Base-by-base conservation (phyloP, 2,113 vertebrate genomes). In the Rallus limicola region DNA sequence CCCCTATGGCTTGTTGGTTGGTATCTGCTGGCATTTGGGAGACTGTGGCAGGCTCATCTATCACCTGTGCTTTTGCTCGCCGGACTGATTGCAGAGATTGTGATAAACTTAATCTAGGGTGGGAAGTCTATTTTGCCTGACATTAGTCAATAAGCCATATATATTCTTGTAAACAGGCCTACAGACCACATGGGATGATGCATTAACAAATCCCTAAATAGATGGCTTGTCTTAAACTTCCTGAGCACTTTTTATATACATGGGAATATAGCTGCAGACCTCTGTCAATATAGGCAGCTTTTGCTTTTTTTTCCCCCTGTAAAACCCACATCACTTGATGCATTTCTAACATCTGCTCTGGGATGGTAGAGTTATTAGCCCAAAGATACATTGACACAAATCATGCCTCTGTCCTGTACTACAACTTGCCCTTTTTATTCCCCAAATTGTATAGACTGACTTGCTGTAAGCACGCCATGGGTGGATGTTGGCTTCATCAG, bases 61-160 rank as follows among this genome's bases (percentile, higher is more conserved):
- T 96, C 85, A 90, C 70, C 65, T 15, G 9, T 56, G 93, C 88
- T 95, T 58, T 78, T 95, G 72, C 65, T 90, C 91, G 55, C 65
- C 53, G 79, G 50, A 63, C 59, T 92, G 92, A 90, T 80, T 90
- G 92, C 65, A 88, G 90, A 93, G 84, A 91, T 70, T 95, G 69
- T 90, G 94, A 96, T 94, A 79, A 92, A 93, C 86, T 93, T 86
- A 86, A 90, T 95, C 92, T 90, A 44, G 77, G 67, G 20, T 82
- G 75, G 56, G 78, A 95, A 95, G 90, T 96, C 84, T 90, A 5
- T 93, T 95, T 93, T 83, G 48, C 90, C 60, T 95, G 93, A 52
- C 64, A 13, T 56, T 91, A 92, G 77, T 94, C 91, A 94, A 53
- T 94, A 94, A 94, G 25, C 79, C 6, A 0, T 92, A 81, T 71